Percentiles rank a stretch among this genome's conserved stretches.
Conservation (phyloP, 1,140 invertebrate species). For the Drosophila repletoides region DNA sequence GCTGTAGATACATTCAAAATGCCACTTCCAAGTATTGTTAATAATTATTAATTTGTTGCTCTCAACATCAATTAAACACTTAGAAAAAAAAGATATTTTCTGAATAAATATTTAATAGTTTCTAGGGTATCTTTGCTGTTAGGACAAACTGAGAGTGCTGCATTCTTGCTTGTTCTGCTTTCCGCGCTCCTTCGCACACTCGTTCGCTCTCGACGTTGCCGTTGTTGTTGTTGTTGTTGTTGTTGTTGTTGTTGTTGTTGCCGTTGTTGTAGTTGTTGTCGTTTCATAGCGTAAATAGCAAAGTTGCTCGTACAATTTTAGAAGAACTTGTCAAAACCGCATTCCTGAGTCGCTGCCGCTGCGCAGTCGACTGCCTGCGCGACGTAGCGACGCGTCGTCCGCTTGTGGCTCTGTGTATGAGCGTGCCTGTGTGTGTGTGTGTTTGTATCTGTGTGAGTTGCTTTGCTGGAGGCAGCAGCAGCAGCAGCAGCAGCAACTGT, state of each 20-base stretch:
- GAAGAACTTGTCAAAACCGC: constrained; percentile 82
- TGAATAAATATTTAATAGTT: not conserved
- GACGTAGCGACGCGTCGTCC: constrained; percentile 12
- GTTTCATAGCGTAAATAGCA: constrained; percentile 81
- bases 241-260: constrained; percentile 4
- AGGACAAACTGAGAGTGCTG: constrained; percentile 1
- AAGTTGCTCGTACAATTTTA: constrained; percentile 82
- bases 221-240: not conserved
- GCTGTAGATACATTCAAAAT: not conserved
- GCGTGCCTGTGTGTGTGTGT: constrained; percentile 10
- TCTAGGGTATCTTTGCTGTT: constrained; percentile 22
- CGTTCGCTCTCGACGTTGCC: constrained; percentile 22
- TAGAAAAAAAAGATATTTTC: not conserved
- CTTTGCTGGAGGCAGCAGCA: constrained; percentile 67
- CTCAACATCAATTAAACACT: not conserved
- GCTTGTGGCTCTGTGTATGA: not conserved
- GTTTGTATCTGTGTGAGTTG: constrained; percentile 42
- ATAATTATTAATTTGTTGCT: not conserved
- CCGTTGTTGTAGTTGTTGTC: constrained; percentile 37
- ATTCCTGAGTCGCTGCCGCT: constrained; percentile 66
- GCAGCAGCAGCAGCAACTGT: constrained; percentile 20
- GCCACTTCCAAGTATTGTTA: not conserved
- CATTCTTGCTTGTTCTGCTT: constrained; percentile 73
- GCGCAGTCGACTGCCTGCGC: constrained; percentile 34
- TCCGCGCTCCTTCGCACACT: constrained; percentile 74